Evolutionary conservation across 1,140 invertebrate genomes (phyloP).

Genomic region (Trypoxylus dichotomus): DNA sequence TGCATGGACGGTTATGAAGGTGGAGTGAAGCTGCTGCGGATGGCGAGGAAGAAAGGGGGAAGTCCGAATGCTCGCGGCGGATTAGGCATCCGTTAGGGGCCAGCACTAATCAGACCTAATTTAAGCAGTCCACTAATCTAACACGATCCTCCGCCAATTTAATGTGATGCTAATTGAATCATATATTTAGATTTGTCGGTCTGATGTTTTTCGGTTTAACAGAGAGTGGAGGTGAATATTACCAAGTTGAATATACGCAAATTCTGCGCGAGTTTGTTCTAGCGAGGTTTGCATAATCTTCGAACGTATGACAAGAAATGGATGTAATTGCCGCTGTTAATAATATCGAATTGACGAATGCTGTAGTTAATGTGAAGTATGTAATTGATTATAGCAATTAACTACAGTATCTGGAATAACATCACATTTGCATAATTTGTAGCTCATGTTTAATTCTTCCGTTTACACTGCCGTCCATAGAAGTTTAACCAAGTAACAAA

Average conservation of each 20-base stretch:
- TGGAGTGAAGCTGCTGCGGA: constrained; percentile 1
- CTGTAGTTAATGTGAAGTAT: no score
- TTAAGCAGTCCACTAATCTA: constrained; percentile 24
- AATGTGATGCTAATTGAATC: constrained; percentile 24
- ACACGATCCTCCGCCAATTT: constrained; percentile 19
- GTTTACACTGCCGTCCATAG: no score
- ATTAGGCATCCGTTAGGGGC: constrained; percentile 23
- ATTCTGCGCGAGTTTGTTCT: background rate
- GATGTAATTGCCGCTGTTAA: background rate
- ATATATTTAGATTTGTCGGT: constrained; percentile 25
- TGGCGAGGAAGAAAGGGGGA: constrained; percentile 12
- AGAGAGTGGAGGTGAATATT: background rate
- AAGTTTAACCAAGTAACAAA: no score
- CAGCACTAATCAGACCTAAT: constrained; percentile 25
- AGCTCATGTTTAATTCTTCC: no score
- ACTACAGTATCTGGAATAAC: no score
- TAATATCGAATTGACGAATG: no score
- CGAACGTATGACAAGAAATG: background rate
- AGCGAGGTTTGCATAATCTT: background rate
- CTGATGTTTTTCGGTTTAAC: constrained; percentile 20
- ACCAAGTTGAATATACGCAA: background rate
- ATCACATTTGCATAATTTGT: no score
- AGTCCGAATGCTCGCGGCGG: constrained; percentile 18
- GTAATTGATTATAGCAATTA: no score
- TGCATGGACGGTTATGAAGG: background rate